A percentile compares a stretch with the other conserved stretches of the same genome.
Conservation (phyloP, 2,113 vertebrate genomes). For the Alethe diademata region DNA sequence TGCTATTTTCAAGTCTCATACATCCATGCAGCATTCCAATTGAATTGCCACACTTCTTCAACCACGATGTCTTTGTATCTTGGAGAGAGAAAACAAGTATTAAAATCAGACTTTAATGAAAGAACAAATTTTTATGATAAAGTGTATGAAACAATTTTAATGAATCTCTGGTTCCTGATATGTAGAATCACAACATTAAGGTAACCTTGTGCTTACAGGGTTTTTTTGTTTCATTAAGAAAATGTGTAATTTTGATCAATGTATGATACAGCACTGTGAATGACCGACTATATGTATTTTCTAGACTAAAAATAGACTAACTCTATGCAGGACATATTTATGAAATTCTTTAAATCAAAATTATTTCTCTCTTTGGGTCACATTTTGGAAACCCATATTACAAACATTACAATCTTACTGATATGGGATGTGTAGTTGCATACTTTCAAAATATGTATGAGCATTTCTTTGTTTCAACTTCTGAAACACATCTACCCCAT, state of each 20-base stretch:
- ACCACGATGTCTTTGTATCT: conserved; percentile 13
- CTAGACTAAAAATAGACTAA: neutral
- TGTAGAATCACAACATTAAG: neutral
- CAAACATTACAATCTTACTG: neutral
- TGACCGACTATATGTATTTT: neutral
- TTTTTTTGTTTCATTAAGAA: neutral
- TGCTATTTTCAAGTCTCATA: neutral
- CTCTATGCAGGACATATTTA: neutral
- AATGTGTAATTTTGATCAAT: neutral
- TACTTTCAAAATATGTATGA: neutral
- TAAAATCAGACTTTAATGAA: neutral
- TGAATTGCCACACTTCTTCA: neutral
- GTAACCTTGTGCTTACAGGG: neutral
- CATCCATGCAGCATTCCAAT: neutral
- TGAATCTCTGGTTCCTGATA: neutral
- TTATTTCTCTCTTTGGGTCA: neutral
- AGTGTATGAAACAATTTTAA: neutral
- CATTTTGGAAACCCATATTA: neutral
- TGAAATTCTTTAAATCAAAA: neutral
- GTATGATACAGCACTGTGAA: neutral
- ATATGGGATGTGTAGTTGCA: neutral
- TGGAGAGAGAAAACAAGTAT: neutral
- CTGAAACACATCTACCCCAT: neutral
- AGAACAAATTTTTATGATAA: neutral
- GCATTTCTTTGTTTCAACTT: neutral